These are phyloP conservation scores for Caenorhabditis sp. DNA, from an alignment of 2,888 invertebrate genomes.

Conservation along the genomic window DNA sequence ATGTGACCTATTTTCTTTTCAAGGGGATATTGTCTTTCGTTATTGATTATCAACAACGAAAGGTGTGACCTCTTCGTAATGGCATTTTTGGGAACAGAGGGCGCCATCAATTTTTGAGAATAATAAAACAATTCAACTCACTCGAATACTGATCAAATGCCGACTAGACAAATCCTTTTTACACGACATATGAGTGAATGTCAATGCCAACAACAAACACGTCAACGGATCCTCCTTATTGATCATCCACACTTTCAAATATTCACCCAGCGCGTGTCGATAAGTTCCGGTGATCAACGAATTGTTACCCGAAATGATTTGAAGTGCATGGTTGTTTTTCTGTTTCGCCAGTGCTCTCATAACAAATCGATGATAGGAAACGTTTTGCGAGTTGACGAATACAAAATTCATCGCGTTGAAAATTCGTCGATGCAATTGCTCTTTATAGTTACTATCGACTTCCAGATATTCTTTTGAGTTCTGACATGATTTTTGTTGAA, in stretches of 20 bases:
- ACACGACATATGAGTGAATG: conserved; percentile 68
- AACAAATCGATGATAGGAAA: conserved; percentile 66
- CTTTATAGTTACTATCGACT: conserved; percentile 5
- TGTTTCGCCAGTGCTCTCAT: conserved; percentile 62
- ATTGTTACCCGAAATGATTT: conserved; percentile 68
- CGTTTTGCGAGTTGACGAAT: conserved; percentile 65
- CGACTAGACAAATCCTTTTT: conserved; percentile 67
- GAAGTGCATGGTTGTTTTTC: conserved; percentile 62
- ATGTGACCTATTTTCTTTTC: no score
- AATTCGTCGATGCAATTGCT: conserved; percentile 47
- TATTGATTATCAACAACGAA: no score
- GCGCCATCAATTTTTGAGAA: no score
- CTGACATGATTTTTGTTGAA: not conserved
- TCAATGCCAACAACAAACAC: conserved; percentile 63
- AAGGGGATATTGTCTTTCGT: no score
- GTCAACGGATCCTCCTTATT: conserved; percentile 58
- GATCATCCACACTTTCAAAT: conserved; percentile 60
- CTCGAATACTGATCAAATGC: conserved; percentile 62
- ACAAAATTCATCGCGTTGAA: conserved; percentile 68
- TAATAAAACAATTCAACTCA: no score
- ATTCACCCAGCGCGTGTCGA: conserved; percentile 67
- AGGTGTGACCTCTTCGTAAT: no score
- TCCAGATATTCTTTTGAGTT: not conserved
- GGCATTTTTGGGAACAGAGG: no score
- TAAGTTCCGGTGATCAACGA: conserved; percentile 69